Evolutionary conservation across 2,888 invertebrate genomes (phyloP), one percentile per base, ranked within the genome.

Genomic region (Mycalesis mineus): DNA sequence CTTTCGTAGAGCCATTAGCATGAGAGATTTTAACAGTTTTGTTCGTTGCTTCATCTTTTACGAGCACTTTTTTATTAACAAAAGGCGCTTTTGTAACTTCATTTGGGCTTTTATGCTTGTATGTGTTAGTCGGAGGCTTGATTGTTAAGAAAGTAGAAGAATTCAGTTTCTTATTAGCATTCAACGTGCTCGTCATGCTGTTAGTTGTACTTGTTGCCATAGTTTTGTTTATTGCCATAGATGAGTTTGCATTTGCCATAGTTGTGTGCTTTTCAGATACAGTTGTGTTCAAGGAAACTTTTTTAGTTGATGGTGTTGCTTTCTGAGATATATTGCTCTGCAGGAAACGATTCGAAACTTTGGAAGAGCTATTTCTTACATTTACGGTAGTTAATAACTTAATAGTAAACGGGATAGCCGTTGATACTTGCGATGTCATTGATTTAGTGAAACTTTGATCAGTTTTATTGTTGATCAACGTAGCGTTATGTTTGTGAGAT

Each of bases 151-250:
- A 72, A 73, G 75, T 76, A 80, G 78, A 76, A 77, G 74, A 71
- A 63, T 75, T 81, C 67, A 68, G 71, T 69, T 67, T 69, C 67
- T 70, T 77, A 70, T 68, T 70, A 60, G 62, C 70, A 66, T 66
- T 70, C 62, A 60, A 57, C 74, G 78, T 79, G 74, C 70, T 72
- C 62, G 67, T 65, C 84, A 86, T 88, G 88, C 88, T 88, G 76
- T 88, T 88, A 88, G 84, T 84, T 70, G 69, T 80, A 75, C 67
- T 75, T 66, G 70, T 68, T 55, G 60, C 58, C 48, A 61, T 53
- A 45, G 62, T 63, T 53, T 58, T 55, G 56, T 57, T 63, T 53
- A 54, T 55, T 55, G 48, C 31, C 47, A 61, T 60, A 50, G 57
- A 47, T 42, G 54, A 39, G 48, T 33, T 47, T 11, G 13, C 13